Conservation (phyloP, 2,888 invertebrate species). For the Caenorhabditis plicata region DNA sequence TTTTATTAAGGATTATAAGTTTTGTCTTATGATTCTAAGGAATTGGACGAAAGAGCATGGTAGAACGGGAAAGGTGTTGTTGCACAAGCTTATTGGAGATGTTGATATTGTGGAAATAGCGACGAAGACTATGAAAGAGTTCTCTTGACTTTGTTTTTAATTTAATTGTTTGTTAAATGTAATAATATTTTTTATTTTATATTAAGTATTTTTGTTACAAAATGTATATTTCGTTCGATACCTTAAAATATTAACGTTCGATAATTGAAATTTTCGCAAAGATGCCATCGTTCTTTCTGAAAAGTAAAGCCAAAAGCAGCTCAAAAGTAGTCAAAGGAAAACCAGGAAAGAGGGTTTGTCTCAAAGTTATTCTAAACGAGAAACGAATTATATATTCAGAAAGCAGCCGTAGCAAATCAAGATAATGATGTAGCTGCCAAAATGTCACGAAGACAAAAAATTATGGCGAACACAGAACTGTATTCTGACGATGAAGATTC, state of each 20-base stretch:
- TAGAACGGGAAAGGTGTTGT: conserved; percentile 17
- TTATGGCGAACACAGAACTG: conserved; percentile 40
- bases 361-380: neutral
- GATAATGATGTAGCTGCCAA: conserved; percentile 28
- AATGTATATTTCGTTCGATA: no score
- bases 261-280: conserved; percentile 16
- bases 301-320: no score
- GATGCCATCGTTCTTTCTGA: conserved; percentile 42
- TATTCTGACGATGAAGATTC: conserved; percentile 44
- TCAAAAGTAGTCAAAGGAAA: no score
- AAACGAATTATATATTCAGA: conserved; percentile 4
- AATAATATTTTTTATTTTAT: neutral
- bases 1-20: conserved; percentile 8
- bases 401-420: conserved; percentile 13
- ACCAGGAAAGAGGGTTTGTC: conserved; percentile 21
- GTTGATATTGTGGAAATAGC: conserved; percentile 23
- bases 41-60: conserved; percentile 29
- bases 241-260: neutral
- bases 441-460: conserved; percentile 29
- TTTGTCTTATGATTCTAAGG: conserved; percentile 16
- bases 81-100: conserved; percentile 24
- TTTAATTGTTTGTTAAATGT: neutral
- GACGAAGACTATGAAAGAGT: conserved; percentile 3
- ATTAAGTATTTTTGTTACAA: neutral
- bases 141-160: neutral